Base-by-base conservation (phyloP, 2,888 invertebrate genomes). In the Bombylius discolor region DNA sequence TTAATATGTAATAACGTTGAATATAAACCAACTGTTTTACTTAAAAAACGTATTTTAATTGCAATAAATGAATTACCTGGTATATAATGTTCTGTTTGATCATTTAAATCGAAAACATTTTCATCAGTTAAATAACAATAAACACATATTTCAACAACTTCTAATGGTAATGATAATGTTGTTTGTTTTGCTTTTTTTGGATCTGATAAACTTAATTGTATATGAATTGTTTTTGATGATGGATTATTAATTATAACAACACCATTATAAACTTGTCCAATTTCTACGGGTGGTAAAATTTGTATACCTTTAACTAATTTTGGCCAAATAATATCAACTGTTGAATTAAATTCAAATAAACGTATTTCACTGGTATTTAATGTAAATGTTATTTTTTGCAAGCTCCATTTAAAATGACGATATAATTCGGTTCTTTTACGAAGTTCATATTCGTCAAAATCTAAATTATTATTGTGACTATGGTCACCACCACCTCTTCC, bases 1-100 rank as follows among this genome's bases (percentile, higher is more conserved):
- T 96, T 85, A 71, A 73, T 69, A 56, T 73, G 72, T 44, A 75
- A 61, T 9, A 74, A 62, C 0, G 74, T 73, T 52, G 73, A 71
- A 61, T 69, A 72, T 5, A 65, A 68, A 4, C 71, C 73, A 5
- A 67, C 61, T 42, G 61, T 58, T 33, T 64, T 64, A 3, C 72
- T 67, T 36, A 64, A 62, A 57, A 74, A 73, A 51, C 65, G 65
- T 44, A 74, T 65, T 0, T 67, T 65, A 9, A 74, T 66, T 14
- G 63, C 63, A 1, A 67, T 58, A n/a, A 65, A 66, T 1, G 67
- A 64, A 6, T 65, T 64, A 1, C 69, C 64, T 5, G 65, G 66
- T 48, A 74, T 61, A 4, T 69, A 58, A 34, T 68, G 55, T 1
- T 67, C 68, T 51, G 67, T 63, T 32, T 58, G 59, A 36, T 65